Percentiles rank a stretch among this genome's conserved stretches.
These are phyloP conservation scores for Lepidocyrtoides sp. DNA, from an alignment of 2,888 invertebrate species.

Conservation along the genomic window DNA sequence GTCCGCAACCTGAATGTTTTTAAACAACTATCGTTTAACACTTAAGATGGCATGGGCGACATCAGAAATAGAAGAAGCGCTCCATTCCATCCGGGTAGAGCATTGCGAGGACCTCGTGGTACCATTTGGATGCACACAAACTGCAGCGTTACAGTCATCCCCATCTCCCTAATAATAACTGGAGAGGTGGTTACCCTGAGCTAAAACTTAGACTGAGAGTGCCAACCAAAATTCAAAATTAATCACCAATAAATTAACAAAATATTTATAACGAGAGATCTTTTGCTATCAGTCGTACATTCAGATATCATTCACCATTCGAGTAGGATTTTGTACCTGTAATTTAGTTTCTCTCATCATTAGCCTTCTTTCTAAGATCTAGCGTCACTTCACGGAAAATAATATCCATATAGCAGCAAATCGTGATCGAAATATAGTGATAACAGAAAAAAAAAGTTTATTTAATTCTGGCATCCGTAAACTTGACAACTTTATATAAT, in stretches of 20 bases:
- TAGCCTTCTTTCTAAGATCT: background rate
- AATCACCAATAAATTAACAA: background rate
- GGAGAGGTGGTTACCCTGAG: slow-evolving; percentile 13
- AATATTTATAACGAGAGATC: background rate
- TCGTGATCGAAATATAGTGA: slow-evolving; percentile 54
- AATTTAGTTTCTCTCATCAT: slow-evolving; percentile 34
- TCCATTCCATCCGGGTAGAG: slow-evolving; percentile 85
- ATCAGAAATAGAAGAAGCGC: slow-evolving; percentile 83
- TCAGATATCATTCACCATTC: background rate
- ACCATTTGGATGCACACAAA: slow-evolving; percentile 83
- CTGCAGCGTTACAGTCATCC: slow-evolving; percentile 75
- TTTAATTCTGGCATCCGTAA: background rate
- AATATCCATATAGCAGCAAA: background rate
- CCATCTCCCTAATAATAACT: slow-evolving; percentile 73
- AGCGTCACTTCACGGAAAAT: background rate
- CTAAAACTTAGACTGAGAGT: slow-evolving; percentile 81
- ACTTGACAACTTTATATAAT: background rate
- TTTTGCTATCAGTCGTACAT: background rate
- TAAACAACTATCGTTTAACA: background rate
- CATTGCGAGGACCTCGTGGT: slow-evolving; percentile 85
- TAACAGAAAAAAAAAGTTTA: background rate
- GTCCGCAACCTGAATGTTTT: no score
- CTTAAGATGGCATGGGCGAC: slow-evolving; percentile 85
- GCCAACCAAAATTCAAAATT: slow-evolving; percentile 75
- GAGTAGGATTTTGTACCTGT: slow-evolving; percentile 55